Conservation (phyloP, 2,888 invertebrate species). For the Druceiella hillmani region DNA sequence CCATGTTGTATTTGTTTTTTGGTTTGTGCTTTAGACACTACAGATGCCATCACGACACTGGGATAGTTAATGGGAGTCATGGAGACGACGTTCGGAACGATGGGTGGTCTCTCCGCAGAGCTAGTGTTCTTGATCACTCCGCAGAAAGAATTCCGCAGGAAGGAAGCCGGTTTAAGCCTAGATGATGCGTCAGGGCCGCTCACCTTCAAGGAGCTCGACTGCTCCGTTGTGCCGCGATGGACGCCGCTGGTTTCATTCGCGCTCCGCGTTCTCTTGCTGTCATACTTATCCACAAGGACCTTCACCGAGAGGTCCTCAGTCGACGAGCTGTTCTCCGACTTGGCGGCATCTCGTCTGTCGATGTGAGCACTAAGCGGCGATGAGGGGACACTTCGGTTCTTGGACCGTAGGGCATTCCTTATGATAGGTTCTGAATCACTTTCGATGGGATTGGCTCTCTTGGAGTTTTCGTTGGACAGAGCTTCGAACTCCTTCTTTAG, state of each 20-base stretch:
- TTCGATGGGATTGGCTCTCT: not conserved
- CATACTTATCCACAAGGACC: conserved; percentile 72
- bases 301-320: conserved; percentile 66
- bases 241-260: conserved; percentile 13
- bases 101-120: conserved; percentile 33
- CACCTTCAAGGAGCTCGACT: conserved; percentile 23
- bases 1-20: conserved; percentile 86
- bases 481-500: conserved; percentile 88
- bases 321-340: conserved; percentile 25
- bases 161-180: conserved; percentile 24
- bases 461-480: conserved; percentile 46
- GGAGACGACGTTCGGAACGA: conserved; percentile 38
- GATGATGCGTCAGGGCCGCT: conserved; percentile 30
- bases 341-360: conserved; percentile 31
- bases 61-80: conserved; percentile 45
- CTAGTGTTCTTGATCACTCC: conserved; percentile 28
- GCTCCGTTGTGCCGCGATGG: conserved; percentile 18
- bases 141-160: conserved; percentile 30
- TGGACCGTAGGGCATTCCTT: conserved; percentile 29
- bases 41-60: conserved; percentile 59
- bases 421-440: conserved; percentile 26
- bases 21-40: conserved; percentile 65
- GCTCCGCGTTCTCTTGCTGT: conserved; percentile 31
- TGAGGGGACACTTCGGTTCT: conserved; percentile 52
- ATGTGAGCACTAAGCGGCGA: conserved; percentile 59